Evolutionary conservation across 2,113 vertebrate genomes (phyloP).

Genomic region (Melanocharis versteri): DNA sequence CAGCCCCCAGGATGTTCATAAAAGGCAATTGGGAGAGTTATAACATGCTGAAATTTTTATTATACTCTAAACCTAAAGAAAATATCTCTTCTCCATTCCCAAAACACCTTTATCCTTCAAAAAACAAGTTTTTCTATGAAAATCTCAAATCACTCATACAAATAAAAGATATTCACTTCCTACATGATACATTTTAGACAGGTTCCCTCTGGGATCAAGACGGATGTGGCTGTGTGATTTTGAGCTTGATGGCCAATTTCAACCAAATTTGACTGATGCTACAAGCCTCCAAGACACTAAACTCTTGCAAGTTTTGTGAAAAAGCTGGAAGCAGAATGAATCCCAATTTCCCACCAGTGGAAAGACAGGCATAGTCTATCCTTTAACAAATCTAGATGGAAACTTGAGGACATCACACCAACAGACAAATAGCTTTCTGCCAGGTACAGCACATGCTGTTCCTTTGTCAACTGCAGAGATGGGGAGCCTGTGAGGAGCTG

Average conservation of each 20-base stretch:
- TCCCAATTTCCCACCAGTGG: neutral
- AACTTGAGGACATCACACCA: neutral
- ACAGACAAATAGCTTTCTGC: neutral
- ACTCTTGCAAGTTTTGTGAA: neutral
- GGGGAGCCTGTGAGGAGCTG: neutral
- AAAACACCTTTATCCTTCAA: neutral
- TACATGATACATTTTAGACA: neutral
- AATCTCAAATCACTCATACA: neutral
- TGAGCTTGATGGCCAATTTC: neutral
- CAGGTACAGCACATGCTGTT: neutral
- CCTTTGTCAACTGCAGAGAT: neutral
- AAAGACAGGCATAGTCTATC: neutral
- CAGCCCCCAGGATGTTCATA: constrained; percentile 16
- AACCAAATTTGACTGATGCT: neutral
- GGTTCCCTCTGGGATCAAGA: neutral
- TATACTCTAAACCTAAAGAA: constrained; percentile 1
- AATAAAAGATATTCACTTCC: neutral
- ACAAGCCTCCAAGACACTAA: neutral
- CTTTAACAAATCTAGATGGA: neutral
- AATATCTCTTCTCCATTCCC: neutral
- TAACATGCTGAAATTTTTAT: constrained; percentile 26
- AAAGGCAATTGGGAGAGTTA: constrained; percentile 2
- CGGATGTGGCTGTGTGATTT: neutral
- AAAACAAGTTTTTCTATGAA: neutral
- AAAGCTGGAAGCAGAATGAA: neutral